A percentile compares a stretch with the other conserved stretches of the same genome.
Evolutionary conservation across 1,140 invertebrate species (phyloP).

Genomic region (Drosophila pseudoananassae): DNA sequence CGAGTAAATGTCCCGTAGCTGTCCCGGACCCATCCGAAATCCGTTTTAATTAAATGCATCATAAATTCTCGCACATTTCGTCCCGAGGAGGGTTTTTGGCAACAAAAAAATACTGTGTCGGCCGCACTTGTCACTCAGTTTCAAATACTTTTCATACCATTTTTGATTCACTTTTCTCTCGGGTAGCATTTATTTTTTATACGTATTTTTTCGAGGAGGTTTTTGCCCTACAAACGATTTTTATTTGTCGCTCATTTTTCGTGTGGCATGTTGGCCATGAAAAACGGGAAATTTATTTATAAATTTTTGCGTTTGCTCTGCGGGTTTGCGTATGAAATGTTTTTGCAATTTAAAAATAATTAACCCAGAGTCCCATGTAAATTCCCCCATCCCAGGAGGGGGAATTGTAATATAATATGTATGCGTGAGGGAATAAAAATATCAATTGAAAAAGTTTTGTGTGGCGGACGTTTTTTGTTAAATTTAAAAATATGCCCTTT

Average conservation of each 20-base stretch:
- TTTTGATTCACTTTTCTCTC: conserved; percentile 49
- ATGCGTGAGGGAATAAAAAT: conserved; percentile 8
- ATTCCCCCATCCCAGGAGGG: background rate
- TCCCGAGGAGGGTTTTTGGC: conserved; percentile 2
- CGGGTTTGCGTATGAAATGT: conserved; percentile 38
- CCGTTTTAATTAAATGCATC: conserved; percentile 60
- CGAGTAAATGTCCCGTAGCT: conserved; percentile 17
- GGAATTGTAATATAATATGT: conserved; percentile 19
- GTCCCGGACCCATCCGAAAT: conserved; percentile 14
- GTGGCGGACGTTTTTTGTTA: background rate
- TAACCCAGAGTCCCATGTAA: conserved; percentile 28
- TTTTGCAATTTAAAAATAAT: conserved; percentile 63
- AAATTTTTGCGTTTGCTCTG: conserved; percentile 57
- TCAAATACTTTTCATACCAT: conserved; percentile 37
- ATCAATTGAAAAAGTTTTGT: background rate
- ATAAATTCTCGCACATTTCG: conserved; percentile 57
- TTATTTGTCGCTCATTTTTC: conserved; percentile 43
- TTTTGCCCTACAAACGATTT: conserved; percentile 41
- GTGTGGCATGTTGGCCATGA: conserved; percentile 64
- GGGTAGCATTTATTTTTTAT: conserved; percentile 8
- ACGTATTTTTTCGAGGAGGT: conserved; percentile 18
- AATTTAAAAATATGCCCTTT: conserved; percentile 35
- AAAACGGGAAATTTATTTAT: conserved; percentile 65
- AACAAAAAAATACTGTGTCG: conserved; percentile 23
- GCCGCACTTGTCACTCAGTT: conserved; percentile 50